A percentile compares a stretch with the other conserved stretches of the same genome.
Conservation (phyloP, 2,888 invertebrate species). For the Drosophila mayaguana region DNA sequence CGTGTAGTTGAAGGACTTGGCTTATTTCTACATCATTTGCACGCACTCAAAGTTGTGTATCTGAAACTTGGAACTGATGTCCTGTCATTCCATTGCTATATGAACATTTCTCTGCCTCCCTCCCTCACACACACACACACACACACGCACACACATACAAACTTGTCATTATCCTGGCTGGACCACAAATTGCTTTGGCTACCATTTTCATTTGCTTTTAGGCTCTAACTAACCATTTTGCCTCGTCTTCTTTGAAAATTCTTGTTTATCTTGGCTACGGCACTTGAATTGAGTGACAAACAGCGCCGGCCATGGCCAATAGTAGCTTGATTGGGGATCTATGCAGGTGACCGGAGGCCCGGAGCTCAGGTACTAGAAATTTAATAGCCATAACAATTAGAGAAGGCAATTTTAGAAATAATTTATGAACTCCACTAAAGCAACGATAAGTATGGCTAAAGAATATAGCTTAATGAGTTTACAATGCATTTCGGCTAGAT, state of each 20-base stretch:
- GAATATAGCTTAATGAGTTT: no score
- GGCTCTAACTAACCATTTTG: slow-evolving; percentile 64
- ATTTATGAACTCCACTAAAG: not conserved
- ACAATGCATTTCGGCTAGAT: no score
- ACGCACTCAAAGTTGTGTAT: slow-evolving; percentile 53
- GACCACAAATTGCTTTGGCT: slow-evolving; percentile 77
- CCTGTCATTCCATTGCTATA: slow-evolving; percentile 46
- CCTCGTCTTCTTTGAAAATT: slow-evolving; percentile 40
- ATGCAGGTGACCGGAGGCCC: not conserved
- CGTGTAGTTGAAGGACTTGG: slow-evolving; percentile 54
- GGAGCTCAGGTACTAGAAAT: slow-evolving; percentile 28
- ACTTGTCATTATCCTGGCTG: slow-evolving; percentile 46
- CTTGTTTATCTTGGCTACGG: slow-evolving; percentile 51
- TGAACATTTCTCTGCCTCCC: slow-evolving; percentile 33
- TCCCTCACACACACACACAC: no score
- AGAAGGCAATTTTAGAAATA: not conserved
- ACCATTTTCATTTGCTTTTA: slow-evolving; percentile 71
- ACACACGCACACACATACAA: not conserved
- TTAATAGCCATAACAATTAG: slow-evolving; percentile 72
- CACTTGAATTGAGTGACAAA: slow-evolving; percentile 63
- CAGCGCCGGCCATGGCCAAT: slow-evolving; percentile 31
- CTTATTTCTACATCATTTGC: slow-evolving; percentile 79
- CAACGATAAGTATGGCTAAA: not conserved
- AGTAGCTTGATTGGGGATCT: not conserved
- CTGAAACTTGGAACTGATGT: slow-evolving; percentile 22